These are phyloP conservation scores for Tympanoctomys barrerae DNA, from an alignment of 2,797 vertebrate genomes.

Conservation along the genomic window DNA sequence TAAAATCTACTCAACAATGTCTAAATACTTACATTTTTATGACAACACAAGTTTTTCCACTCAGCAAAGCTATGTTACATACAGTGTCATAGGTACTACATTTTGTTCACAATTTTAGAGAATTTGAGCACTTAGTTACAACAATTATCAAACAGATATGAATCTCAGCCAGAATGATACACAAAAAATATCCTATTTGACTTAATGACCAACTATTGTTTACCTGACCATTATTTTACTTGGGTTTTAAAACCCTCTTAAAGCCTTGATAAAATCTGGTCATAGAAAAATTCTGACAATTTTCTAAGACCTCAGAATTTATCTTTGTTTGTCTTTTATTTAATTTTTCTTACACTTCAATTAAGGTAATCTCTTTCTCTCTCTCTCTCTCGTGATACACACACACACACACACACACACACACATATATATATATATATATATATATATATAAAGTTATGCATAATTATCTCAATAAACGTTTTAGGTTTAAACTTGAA, in stretches of 20 bases:
- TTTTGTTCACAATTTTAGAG: background rate
- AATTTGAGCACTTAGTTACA: background rate
- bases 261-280: background rate
- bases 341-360: background rate
- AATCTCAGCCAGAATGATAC: background rate
- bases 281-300: background rate
- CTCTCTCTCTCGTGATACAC: background rate
- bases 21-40: conserved; percentile 10
- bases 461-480: background rate
- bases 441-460: background rate
- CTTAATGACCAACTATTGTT: conserved; percentile 48
- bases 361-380: background rate
- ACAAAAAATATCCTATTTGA: background rate
- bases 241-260: background rate
- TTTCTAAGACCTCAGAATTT: background rate
- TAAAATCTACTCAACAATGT: background rate
- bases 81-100: background rate
- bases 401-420: no score
- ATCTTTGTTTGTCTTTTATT: background rate
- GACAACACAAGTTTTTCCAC: background rate
- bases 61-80: background rate
- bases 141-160: background rate
- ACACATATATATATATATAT: no score
- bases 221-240: background rate
- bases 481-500: conserved; percentile 9